Base-by-base conservation (phyloP, 2,797 vertebrate genomes). In the Labroides dimidiatus region DNA sequence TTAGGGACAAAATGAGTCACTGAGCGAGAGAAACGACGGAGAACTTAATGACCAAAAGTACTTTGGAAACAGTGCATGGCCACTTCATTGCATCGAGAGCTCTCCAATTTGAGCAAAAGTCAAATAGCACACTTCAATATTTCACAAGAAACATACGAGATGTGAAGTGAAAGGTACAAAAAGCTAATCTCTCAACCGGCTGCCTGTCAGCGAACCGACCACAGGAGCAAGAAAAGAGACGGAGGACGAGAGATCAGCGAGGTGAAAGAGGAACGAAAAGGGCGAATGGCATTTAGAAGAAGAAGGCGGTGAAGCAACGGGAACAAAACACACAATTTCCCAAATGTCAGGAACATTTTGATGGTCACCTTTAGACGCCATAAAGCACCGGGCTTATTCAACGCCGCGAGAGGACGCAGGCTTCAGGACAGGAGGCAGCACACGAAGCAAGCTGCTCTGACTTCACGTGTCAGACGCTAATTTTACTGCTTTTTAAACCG, bases 271-370 rank as follows among this genome's bases (percentile, higher is more conserved):
- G 68, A 70, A 71, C 17, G 68, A 62, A 78, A 77, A 82, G 69
- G 82, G 69, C 16, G 11, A 82, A 84, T 84, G 84, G 45, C 82
- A 85, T 87, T 88, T 82, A 39, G 71, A 85, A 62, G 82, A 71
- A 78, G 77, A 64, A 67, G 62, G 43, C 15, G 1, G 45, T 30
- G 42, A 75, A 84, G 78, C 47, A 75, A 81, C 63, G 33, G 64
- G 84, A 71, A 89, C 71, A 84, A 78, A 88, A 81, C 66, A 80
- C 67, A 85, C 75, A 78, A 79, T 85, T 87, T 78, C 53, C 57
- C 23, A 90, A 90, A 90, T 88, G 89, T 84, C 85, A 89, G 36
- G 39, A 79, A 59, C 81, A 76, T 82, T 65, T 84, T 61, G 82
- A 80, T 80, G 77, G 77, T 82, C 75, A 85, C 76, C 74, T 74